Conservation (phyloP, 2,888 invertebrate species). For the Monopis laevigella region DNA sequence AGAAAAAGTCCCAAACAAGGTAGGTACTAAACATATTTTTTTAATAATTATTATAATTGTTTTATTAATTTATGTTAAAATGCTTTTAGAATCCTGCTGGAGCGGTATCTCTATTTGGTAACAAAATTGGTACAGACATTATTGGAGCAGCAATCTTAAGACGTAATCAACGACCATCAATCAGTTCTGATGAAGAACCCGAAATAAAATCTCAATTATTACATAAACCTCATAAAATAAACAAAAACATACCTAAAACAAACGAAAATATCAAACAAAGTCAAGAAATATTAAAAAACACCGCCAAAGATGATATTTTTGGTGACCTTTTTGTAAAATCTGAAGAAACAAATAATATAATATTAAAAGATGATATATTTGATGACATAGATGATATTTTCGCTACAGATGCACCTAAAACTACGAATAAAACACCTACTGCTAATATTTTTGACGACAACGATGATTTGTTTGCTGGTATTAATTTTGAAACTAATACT, state of each 20-base stretch:
- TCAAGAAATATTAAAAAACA: not conserved
- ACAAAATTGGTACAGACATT: slow-evolving; percentile 40
- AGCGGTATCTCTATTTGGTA: slow-evolving; percentile 67
- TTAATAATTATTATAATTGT: too few relatives aligned
- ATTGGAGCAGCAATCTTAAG: slow-evolving; percentile 52
- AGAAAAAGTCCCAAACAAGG: too few relatives aligned
- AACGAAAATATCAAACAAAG: slow-evolving; percentile 15
- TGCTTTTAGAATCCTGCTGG: slow-evolving; percentile 67
- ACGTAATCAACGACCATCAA: slow-evolving; percentile 34
- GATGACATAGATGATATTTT: slow-evolving; percentile 59
- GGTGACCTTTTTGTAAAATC: slow-evolving; percentile 46
- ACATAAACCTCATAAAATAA: slow-evolving; percentile 16
- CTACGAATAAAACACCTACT: slow-evolving; percentile 22
- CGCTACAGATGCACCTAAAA: slow-evolving; percentile 30
- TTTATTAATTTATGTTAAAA: slow-evolving; percentile 13
- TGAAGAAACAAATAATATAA: slow-evolving; percentile 20
- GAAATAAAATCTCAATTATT: slow-evolving; percentile 16
- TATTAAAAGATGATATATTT: slow-evolving; percentile 49
- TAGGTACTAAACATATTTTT: too few relatives aligned
- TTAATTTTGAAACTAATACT: slow-evolving; percentile 17
- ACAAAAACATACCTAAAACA: slow-evolving; percentile 2
- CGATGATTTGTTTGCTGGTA: slow-evolving; percentile 41
- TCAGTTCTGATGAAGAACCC: slow-evolving; percentile 35
- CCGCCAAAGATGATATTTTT: slow-evolving; percentile 36
- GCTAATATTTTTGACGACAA: slow-evolving; percentile 39